A percentile compares a stretch with the other conserved stretches of the same genome.
These are phyloP conservation scores for Anagrus nilaparvatae DNA, from an alignment of 1,140 invertebrate genomes.

Conservation along the genomic window DNA sequence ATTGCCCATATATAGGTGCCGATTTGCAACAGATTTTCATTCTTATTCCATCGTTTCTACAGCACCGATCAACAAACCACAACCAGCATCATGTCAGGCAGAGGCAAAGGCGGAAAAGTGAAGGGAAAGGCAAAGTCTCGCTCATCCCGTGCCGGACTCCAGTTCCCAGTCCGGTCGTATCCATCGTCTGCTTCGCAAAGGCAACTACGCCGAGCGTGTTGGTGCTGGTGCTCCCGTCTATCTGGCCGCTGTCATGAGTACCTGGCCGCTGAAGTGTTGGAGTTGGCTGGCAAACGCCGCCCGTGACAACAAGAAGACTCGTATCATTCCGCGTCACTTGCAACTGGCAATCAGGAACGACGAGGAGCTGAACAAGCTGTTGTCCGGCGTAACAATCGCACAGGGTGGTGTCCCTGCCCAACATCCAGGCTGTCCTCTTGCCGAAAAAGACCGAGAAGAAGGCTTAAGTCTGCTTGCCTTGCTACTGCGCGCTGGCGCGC, in stretches of 20 bases:
- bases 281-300: constrained; percentile 14
- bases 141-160: constrained; percentile 54
- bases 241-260: constrained; percentile 41
- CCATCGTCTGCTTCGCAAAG: constrained; percentile 10
- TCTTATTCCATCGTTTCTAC: too few relatives aligned
- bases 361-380: constrained; percentile 45
- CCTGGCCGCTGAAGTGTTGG: constrained; percentile 40
- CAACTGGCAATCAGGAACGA: constrained; percentile 77
- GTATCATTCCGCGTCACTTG: constrained; percentile 71
- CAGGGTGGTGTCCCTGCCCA: too few relatives aligned
- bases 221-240: constrained; percentile 50
- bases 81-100: constrained; percentile 40
- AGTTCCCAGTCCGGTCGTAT: constrained; percentile 49
- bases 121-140: constrained; percentile 54
- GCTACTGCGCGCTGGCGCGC: too few relatives aligned
- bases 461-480: too few relatives aligned
- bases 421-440: too few relatives aligned
- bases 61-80: too few relatives aligned
- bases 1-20: too few relatives aligned
- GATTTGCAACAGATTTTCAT: too few relatives aligned
- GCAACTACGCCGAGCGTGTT: constrained; percentile 24
- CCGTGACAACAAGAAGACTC: constrained; percentile 10
- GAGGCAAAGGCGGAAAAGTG: constrained; percentile 52
- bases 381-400: too few relatives aligned
- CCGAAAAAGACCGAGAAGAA: too few relatives aligned